Evolutionary conservation across 2,113 vertebrate genomes (phyloP).

Genomic region (Plectropomus leopardus): DNA sequence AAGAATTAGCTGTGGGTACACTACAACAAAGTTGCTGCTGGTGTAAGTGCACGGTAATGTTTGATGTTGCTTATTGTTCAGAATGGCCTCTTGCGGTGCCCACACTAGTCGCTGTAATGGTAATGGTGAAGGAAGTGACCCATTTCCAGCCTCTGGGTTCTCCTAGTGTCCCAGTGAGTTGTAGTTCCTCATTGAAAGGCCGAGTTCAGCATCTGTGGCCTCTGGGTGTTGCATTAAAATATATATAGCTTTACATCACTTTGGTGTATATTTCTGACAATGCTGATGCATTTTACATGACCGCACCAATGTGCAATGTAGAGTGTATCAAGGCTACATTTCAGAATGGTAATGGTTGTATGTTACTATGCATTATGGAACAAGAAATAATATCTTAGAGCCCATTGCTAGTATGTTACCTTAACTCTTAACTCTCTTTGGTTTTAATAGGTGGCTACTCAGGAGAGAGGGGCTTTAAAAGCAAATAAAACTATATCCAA

Average conservation of each 20-base stretch:
- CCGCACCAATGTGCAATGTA: conserved; percentile 6
- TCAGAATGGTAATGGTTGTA: conserved; percentile 37
- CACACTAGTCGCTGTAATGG: conserved; percentile 48
- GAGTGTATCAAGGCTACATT: conserved; percentile 21
- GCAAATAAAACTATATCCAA: conserved; percentile 60
- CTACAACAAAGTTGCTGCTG: conserved; percentile 16
- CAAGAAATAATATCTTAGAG: conserved; percentile 23
- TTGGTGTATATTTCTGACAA: conserved; percentile 37
- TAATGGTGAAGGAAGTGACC: conserved; percentile 62
- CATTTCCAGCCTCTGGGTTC: conserved; percentile 58
- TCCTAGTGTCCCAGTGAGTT: conserved; percentile 41
- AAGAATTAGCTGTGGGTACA: neutral
- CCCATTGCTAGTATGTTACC: conserved; percentile 19
- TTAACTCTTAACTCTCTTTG: conserved; percentile 24
- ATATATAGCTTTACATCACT: conserved; percentile 57
- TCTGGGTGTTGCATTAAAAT: conserved; percentile 45
- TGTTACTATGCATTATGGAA: conserved; percentile 14
- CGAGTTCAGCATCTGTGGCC: conserved; percentile 47
- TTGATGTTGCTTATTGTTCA: conserved; percentile 40
- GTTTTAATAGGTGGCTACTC: conserved; percentile 45
- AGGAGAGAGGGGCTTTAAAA: conserved; percentile 55
- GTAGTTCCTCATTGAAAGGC: conserved; percentile 48
- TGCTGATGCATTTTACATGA: conserved; percentile 63
- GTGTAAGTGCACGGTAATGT: conserved; percentile 32
- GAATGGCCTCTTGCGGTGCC: conserved; percentile 28